Conservation (phyloP, 2,888 invertebrate species). For the Trisateles emortualis region DNA sequence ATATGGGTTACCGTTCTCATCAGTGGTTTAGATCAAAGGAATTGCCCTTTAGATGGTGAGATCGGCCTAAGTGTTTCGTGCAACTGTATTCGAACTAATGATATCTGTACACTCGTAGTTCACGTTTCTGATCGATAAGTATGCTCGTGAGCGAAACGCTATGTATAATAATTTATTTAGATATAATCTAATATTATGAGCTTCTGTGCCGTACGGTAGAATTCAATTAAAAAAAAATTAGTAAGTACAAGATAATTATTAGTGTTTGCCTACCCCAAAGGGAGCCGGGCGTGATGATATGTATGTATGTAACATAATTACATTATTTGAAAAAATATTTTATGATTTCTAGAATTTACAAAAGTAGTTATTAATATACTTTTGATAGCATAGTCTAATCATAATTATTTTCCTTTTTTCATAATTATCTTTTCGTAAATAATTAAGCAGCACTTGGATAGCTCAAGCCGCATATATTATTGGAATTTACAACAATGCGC, state of each 20-base stretch:
- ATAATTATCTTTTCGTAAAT: no score
- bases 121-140: slow-evolving; percentile 80
- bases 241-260: no score
- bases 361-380: no score
- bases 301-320: no score
- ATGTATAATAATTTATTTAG: slow-evolving; percentile 31
- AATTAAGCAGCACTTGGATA: slow-evolving; percentile 15
- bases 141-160: slow-evolving; percentile 61
- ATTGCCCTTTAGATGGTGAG: slow-evolving; percentile 65
- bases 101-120: slow-evolving; percentile 82
- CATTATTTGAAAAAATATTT: no score
- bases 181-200: slow-evolving; percentile 13
- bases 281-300: no score
- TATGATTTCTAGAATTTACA: no score
- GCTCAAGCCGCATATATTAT: slow-evolving; percentile 18
- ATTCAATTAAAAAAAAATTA: not conserved
- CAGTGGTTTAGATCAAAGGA: slow-evolving; percentile 64
- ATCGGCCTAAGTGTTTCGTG: slow-evolving; percentile 72
- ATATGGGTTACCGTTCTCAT: slow-evolving; percentile 64
- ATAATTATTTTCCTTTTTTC: no score
- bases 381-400: no score
- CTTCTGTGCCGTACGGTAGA: no score
- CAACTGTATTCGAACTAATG: slow-evolving; percentile 77
- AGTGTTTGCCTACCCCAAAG: no score
- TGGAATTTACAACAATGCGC: slow-evolving; percentile 27